Percentiles rank a stretch among this genome's conserved stretches.
Conservation (phyloP, 2,113 vertebrate genomes). For the Otis tarda region DNA sequence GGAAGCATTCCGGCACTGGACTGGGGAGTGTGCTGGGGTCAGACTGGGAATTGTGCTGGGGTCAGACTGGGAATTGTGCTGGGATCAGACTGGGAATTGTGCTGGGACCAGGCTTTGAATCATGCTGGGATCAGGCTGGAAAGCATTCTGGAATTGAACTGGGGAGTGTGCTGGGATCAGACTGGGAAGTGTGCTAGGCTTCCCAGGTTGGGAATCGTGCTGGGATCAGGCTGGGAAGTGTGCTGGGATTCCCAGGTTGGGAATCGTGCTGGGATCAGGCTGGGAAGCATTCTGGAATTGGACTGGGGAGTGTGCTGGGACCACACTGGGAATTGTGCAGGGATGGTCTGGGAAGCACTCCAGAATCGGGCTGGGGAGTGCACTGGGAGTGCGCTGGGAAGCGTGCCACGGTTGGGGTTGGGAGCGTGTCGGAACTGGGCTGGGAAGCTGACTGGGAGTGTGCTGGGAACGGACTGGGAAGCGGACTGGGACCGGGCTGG, state of each 20-base stretch:
- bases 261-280: too few relatives aligned
- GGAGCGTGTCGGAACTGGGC: too few relatives aligned
- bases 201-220: fast-evolving
- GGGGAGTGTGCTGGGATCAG: neutral
- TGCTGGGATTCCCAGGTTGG: neutral
- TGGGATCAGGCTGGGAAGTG: neutral
- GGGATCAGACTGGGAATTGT: neutral
- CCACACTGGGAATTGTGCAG: too few relatives aligned
- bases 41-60: neutral
- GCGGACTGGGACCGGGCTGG: neutral
- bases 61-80: neutral
- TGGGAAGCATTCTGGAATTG: neutral
- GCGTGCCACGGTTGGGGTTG: too few relatives aligned
- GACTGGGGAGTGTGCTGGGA: neutral
- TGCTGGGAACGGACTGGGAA: neutral
- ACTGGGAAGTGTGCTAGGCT: neutral
- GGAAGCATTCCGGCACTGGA: neutral
- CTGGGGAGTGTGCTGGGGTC: neutral
- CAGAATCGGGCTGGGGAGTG: neutral
- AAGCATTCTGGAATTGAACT: fast-evolving
- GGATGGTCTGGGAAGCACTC: neutral
- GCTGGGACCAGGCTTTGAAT: neutral
- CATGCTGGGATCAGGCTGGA: neutral
- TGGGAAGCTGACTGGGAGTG: neutral
- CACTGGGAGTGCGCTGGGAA: neutral